Conservation (phyloP, 1,140 invertebrate species). For the Caenorhabditis inopinata region DNA sequence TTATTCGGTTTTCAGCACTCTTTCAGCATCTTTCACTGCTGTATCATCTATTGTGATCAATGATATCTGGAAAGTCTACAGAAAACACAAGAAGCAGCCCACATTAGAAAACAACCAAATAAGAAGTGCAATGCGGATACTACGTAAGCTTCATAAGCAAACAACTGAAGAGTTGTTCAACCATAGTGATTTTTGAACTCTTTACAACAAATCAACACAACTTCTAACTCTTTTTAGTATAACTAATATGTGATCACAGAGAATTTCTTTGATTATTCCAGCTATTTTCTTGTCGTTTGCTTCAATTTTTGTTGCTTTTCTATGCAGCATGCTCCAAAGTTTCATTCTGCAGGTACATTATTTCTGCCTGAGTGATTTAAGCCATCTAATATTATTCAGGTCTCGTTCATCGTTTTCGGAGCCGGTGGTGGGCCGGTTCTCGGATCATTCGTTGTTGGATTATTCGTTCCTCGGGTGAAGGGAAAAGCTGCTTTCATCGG, state of each 20-base stretch:
- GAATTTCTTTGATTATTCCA: slow-evolving; percentile 42
- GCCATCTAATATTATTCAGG: slow-evolving; percentile 33
- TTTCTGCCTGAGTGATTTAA: neutral
- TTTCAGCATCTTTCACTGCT: slow-evolving; percentile 56
- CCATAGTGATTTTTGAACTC: too few species aligned
- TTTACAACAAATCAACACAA: neutral
- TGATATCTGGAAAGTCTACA: slow-evolving; percentile 47
- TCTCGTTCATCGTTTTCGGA: slow-evolving; percentile 57
- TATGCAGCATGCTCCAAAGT: slow-evolving; percentile 42
- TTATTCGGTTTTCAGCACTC: slow-evolving; percentile 48
- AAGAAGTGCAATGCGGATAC: neutral
- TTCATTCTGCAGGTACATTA: slow-evolving; percentile 51
- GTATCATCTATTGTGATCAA: slow-evolving; percentile 53
- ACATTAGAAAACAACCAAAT: neutral
- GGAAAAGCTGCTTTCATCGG: slow-evolving; percentile 48
- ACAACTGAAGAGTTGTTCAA: too few species aligned
- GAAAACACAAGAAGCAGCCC: neutral
- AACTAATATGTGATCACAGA: too few species aligned
- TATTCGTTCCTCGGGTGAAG: slow-evolving; percentile 54
- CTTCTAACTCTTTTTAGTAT: too few species aligned
- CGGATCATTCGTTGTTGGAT: slow-evolving; percentile 51
- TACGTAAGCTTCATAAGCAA: slow-evolving; percentile 1
- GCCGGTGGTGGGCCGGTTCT: slow-evolving; percentile 55
- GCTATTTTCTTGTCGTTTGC: slow-evolving; percentile 52
- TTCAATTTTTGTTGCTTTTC: slow-evolving; percentile 16